Conservation (phyloP, 2,888 invertebrate genomes). For the Exocentrus adspersus region DNA sequence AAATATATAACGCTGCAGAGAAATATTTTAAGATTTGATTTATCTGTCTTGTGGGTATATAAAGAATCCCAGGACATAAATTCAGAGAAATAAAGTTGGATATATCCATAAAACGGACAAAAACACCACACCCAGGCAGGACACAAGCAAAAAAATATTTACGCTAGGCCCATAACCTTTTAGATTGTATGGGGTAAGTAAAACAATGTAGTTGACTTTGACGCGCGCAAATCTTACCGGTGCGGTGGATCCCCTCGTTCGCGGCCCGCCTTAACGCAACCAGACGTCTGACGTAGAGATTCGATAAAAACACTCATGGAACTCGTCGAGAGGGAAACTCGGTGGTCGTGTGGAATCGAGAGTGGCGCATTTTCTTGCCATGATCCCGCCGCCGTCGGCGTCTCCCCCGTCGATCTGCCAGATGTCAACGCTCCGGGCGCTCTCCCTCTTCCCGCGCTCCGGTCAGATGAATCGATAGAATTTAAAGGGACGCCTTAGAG, state of each 20-base stretch:
- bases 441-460: slow-evolving; percentile 27
- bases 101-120: no score
- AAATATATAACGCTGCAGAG: slow-evolving; percentile 35
- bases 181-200: no score
- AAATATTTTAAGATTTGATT: neutral
- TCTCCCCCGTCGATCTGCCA: slow-evolving; percentile 49
- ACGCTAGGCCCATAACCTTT: no score
- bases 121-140: no score
- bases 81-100: no score
- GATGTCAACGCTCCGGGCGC: slow-evolving; percentile 51
- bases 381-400: slow-evolving; percentile 44
- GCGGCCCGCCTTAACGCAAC: neutral
- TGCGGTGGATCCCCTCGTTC: neutral
- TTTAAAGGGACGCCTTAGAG: slow-evolving; percentile 29
- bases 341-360: slow-evolving; percentile 39
- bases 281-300: slow-evolving; percentile 17
- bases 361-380: slow-evolving; percentile 38
- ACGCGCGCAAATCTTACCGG: no score
- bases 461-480: slow-evolving; percentile 34
- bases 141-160: no score
- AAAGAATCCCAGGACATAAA: neutral
- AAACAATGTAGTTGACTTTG: no score
- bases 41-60: neutral
- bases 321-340: slow-evolving; percentile 33
- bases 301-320: slow-evolving; percentile 22